phyloP scores from a whole-genome alignment of 2,797 vertebrate genomes.

The Dromococcyx pavoninus region DNA sequence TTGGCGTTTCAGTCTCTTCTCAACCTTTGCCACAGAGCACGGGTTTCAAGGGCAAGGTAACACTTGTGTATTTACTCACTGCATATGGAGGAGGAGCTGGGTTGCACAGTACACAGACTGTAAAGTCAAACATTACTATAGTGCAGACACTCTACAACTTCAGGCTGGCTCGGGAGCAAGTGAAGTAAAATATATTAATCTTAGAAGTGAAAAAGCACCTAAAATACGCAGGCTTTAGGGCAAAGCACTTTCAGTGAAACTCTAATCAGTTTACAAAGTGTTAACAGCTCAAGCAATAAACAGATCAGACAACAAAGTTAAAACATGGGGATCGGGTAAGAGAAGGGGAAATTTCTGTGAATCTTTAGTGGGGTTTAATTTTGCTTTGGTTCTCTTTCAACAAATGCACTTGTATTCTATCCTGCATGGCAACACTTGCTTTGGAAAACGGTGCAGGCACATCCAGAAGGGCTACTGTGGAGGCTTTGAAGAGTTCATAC shows the following conservation, averaged over 20 bases:
- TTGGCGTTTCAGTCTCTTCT: slow-evolving; percentile 34
- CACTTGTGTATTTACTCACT: slow-evolving; percentile 70
- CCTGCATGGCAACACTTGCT: background rate
- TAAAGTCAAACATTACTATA: slow-evolving; percentile 16
- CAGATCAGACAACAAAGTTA: background rate
- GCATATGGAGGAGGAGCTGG: slow-evolving; percentile 46
- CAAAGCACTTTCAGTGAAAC: background rate
- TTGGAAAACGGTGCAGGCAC: background rate
- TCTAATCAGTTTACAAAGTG: background rate
- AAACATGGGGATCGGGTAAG: background rate
- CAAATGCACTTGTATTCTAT: background rate
- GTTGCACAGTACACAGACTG: background rate
- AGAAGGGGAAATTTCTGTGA: background rate
- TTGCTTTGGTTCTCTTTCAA: background rate
- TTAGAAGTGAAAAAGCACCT: slow-evolving; percentile 52
- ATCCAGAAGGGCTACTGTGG: background rate
- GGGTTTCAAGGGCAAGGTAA: slow-evolving; percentile 71
- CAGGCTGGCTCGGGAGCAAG: background rate
- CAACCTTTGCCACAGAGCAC: slow-evolving; percentile 64
- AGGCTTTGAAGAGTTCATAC: background rate
- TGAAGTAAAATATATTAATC: background rate
- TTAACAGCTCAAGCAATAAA: background rate
- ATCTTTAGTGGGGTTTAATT: background rate
- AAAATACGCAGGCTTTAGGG: slow-evolving; percentile 7
- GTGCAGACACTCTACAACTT: background rate